phyloP scores from a whole-genome alignment of 2,113 vertebrate species.

The Motacilla alba region DNA sequence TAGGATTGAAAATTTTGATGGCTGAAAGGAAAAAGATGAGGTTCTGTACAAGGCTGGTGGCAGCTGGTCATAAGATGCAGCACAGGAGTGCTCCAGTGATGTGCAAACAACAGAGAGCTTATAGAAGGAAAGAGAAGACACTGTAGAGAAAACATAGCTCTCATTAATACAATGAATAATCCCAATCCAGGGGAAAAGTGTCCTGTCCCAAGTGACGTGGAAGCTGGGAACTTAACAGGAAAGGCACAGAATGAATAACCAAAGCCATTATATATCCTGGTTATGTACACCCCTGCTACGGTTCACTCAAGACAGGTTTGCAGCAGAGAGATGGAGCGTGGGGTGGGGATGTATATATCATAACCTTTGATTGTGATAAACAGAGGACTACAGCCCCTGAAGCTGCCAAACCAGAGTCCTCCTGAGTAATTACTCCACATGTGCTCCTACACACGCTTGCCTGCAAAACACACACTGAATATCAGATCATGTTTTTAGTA shows the following conservation, averaged over 20 bases:
- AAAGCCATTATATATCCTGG: not conserved
- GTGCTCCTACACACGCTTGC: not conserved
- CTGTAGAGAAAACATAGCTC: not conserved
- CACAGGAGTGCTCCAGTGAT: not conserved
- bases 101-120: not conserved
- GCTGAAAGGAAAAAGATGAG: not conserved
- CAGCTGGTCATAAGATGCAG: fast-evolving
- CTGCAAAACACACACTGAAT: not conserved
- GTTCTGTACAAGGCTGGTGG: not conserved
- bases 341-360: not conserved
- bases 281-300: not conserved
- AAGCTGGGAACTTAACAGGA: not conserved
- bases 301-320: not conserved
- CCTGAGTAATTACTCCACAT: not conserved
- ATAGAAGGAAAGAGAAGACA: not conserved
- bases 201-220: fast-evolving
- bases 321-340: not conserved
- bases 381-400: not conserved
- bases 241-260: not conserved
- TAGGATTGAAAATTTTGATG: not conserved
- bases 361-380: not conserved
- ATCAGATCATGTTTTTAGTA: not conserved
- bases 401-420: not conserved
- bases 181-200: not conserved
- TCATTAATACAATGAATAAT: not conserved